These are phyloP conservation scores for Dromius quadrimaculatus DNA, from an alignment of 2,888 invertebrate genomes.

Conservation along the genomic window DNA sequence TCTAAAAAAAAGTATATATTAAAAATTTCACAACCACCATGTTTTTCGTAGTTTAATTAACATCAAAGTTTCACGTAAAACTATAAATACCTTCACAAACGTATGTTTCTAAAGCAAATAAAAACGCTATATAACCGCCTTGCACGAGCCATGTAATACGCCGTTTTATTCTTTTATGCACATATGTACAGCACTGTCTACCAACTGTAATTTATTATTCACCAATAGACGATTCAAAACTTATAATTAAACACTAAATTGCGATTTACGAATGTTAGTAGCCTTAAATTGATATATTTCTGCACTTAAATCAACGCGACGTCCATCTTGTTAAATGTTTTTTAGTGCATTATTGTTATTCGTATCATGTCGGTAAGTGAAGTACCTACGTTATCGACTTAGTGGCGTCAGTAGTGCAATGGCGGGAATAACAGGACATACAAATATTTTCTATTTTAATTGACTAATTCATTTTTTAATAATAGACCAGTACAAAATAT, in stretches of 20 bases:
- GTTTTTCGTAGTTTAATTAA: neutral
- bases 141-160: constrained; percentile 41
- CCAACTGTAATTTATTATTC: constrained; percentile 13
- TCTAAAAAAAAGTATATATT: constrained; percentile 42
- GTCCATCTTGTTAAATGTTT: constrained; percentile 48
- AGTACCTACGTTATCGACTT: constrained; percentile 4
- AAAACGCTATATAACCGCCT: constrained; percentile 47
- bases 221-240: constrained; percentile 26
- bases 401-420: neutral
- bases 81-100: constrained; percentile 38
- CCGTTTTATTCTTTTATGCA: constrained; percentile 25
- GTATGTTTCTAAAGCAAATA: constrained; percentile 40
- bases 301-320: constrained; percentile 27
- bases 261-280: neutral
- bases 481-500: no score
- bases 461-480: no score
- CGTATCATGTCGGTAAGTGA: constrained; percentile 9
- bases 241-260: constrained; percentile 31
- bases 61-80: constrained; percentile 4
- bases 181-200: constrained; percentile 35
- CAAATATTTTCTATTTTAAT: no score
- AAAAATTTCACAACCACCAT: constrained; percentile 1
- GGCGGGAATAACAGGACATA: neutral
- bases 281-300: constrained; percentile 29
- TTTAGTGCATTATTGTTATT: constrained; percentile 37